Conservation (phyloP, 1,140 invertebrate genomes). For the Hyposmocoma kahamanoa region DNA sequence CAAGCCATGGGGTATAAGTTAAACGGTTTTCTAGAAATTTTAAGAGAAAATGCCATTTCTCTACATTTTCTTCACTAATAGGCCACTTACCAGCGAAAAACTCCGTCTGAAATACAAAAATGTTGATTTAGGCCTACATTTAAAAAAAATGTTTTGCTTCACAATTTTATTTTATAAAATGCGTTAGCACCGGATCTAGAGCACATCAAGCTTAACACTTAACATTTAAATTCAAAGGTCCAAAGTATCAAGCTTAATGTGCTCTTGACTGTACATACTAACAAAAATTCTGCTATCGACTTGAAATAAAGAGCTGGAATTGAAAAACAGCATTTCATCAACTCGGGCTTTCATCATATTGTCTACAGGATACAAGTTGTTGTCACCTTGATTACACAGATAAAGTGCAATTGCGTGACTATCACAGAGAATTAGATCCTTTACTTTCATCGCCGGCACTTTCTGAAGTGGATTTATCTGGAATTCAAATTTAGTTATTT, state of each 20-base stretch:
- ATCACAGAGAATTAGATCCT: conserved; percentile 31
- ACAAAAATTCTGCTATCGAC: conserved; percentile 48
- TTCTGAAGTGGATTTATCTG: conserved; percentile 56
- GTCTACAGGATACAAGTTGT: conserved; percentile 32
- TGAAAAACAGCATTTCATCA: conserved; percentile 46
- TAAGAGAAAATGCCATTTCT: conserved; percentile 32
- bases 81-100: conserved; percentile 40
- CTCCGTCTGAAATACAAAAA: conserved; percentile 31
- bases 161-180: too few relatives aligned
- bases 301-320: conserved; percentile 42
- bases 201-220: too few relatives aligned
- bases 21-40: conserved; percentile 38
- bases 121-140: too few relatives aligned
- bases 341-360: conserved; percentile 23
- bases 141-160: too few relatives aligned
- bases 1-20: conserved; percentile 27
- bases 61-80: conserved; percentile 18
- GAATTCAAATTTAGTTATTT: too few relatives aligned
- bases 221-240: too few relatives aligned
- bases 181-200: too few relatives aligned
- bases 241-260: too few relatives aligned
- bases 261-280: too few relatives aligned
- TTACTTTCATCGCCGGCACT: conserved; percentile 36
- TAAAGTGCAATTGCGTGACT: conserved; percentile 53
- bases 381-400: conserved; percentile 25